Percentiles rank a stretch among this genome's conserved stretches.
Evolutionary conservation across 2,113 vertebrate species (phyloP).

Genomic region (Erythrolamprus reginae): DNA sequence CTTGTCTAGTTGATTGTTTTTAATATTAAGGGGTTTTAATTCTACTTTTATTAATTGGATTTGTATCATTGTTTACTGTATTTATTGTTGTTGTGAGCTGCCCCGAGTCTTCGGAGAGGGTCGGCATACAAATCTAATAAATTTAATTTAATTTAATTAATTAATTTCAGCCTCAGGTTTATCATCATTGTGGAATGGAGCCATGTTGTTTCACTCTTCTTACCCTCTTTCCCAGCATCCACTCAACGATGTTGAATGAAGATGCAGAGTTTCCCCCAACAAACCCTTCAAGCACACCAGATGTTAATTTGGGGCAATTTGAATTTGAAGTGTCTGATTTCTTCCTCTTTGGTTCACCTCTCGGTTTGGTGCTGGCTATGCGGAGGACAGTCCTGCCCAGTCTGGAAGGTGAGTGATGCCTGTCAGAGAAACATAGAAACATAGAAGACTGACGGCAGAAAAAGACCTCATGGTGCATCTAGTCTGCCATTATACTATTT

Average conservation of each 20-base stretch:
- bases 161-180: not conserved
- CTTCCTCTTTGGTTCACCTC: conserved; percentile 91
- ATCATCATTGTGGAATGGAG: not conserved
- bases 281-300: conserved; percentile 65
- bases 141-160: too few species aligned
- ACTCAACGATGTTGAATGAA: conserved; percentile 80
- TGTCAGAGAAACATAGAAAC: too few species aligned
- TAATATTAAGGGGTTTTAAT: too few species aligned
- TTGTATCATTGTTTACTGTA: too few species aligned
- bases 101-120: too few species aligned
- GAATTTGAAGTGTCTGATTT: conserved; percentile 95
- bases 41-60: too few species aligned
- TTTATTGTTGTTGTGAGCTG: too few species aligned
- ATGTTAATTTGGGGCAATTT: conserved; percentile 81
- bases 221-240: conserved; percentile 59
- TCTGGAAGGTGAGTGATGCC: conserved; percentile 77
- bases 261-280: conserved; percentile 68
- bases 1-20: not conserved
- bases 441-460: too few species aligned
- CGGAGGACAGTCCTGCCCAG: conserved; percentile 87
- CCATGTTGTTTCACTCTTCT: not conserved
- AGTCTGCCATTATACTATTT: too few species aligned
- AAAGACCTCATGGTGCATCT: too few species aligned
- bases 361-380: conserved; percentile 95
- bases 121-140: too few species aligned